These are phyloP conservation scores for Spermophilus dauricus DNA, from an alignment of 2,113 vertebrate species.

Conservation along the genomic window DNA sequence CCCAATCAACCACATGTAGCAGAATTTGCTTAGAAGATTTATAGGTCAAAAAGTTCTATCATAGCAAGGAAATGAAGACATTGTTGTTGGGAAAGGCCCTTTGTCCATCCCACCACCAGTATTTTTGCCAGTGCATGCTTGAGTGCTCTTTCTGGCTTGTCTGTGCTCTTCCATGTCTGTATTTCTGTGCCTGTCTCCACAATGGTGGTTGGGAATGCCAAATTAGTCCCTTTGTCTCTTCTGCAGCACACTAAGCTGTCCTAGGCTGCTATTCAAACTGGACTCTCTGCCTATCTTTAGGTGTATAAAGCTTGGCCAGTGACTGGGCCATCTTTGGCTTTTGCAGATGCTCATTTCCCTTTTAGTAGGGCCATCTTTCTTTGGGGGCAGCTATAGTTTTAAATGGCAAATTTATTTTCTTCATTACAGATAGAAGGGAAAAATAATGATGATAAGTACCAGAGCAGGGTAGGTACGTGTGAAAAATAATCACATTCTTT, in stretches of 20 bases:
- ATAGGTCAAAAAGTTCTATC: not conserved
- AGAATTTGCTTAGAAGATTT: not conserved
- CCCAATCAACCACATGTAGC: not conserved
- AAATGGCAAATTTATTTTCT: conserved; percentile 36
- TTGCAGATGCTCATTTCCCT: not conserved
- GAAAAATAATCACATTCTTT: not conserved
- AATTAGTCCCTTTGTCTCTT: not conserved
- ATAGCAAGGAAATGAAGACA: not conserved
- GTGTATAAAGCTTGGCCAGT: not conserved
- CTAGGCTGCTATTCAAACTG: not conserved
- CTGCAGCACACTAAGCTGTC: not conserved
- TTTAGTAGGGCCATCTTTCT: conserved; percentile 30
- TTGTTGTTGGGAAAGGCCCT: not conserved
- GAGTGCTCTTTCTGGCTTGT: not conserved
- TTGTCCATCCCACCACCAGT: not conserved
- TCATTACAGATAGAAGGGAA: conserved; percentile 55
- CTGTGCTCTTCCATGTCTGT: not conserved
- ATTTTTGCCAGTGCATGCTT: not conserved
- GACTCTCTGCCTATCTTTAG: not conserved
- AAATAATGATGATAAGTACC: conserved; percentile 66
- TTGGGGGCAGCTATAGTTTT: not conserved
- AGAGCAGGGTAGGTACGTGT: not conserved
- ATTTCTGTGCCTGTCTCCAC: not conserved
- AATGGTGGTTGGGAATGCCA: not conserved
- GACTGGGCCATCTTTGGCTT: not conserved